Evolutionary conservation across 2,888 invertebrate genomes (phyloP), one percentile per base, ranked within the genome.

Genomic region (Ceraclea dissimilis): DNA sequence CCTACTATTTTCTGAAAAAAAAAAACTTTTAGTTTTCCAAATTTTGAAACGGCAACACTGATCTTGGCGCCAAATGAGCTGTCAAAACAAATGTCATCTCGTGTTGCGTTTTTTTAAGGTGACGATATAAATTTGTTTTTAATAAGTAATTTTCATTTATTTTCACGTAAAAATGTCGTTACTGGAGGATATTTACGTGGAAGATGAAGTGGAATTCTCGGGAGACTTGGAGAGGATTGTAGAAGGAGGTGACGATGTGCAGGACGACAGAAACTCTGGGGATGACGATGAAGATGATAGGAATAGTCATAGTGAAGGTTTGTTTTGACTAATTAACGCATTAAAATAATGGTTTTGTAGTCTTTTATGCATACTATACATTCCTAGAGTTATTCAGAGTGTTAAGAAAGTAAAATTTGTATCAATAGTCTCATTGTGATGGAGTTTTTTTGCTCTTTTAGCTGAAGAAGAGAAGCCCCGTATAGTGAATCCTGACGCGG

Each of bases 171-270:
- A 33, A 58, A 74, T 75, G 76, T 76, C 76, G 13, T 67, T 74
- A 11, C 66, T 78, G 17, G 77, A 76, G 68, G 77, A 77, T 57
- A 67, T 77, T 44, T 78, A 75, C 63, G 66, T 75, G 13, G 67
- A 72, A 63, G 72, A 78, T 58, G 72, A 78, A 58, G 39, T 39
- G n/a, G 70, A 70, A 21, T 76, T 75, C 57, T 76, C 73, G 60
- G 46, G 56, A 21, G 56, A 59, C 48, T 62, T 78, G 51, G 77
- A 77, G 61, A 70, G 75, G 51, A 68, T 77, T 1, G 73, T 78
- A 39, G 78, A 79, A 64, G 74, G 78, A 1, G 39, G 16, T 39
- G 79, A 79, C 51, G 79, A 79, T 46, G 74, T 70, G 56, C 75
- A 73, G 16, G 73, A 72, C n/a, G 67, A 70, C 56, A 75, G 68